Conservation (phyloP, 2,113 vertebrate genomes). For the Sisor rabdophorus region DNA sequence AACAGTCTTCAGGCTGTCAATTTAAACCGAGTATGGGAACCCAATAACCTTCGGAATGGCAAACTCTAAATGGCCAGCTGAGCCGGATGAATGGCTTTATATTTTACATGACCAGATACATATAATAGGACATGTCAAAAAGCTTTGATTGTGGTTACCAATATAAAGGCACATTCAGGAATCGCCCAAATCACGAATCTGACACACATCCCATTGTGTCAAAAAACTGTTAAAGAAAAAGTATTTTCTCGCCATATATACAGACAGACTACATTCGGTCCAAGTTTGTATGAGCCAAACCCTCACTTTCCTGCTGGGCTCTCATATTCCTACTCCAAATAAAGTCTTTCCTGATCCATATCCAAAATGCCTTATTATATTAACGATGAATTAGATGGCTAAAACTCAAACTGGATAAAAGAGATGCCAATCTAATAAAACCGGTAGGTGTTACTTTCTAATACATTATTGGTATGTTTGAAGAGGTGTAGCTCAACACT, state of each 20-base stretch:
- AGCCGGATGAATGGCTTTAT: neutral
- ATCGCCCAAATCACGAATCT: conserved; percentile 5
- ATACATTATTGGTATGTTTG: conserved; percentile 19
- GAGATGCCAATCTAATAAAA: conserved; percentile 17
- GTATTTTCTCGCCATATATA: conserved; percentile 47
- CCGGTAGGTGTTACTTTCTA: conserved; percentile 24
- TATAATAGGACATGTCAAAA: neutral
- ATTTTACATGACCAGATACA: neutral
- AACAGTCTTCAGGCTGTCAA: conserved; percentile 30
- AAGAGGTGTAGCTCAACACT: conserved; percentile 5
- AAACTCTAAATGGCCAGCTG: neutral
- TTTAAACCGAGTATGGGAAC: conserved; percentile 8
- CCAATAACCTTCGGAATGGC: conserved; percentile 20
- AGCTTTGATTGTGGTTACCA: neutral
- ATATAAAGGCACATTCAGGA: neutral
- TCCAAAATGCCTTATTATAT: conserved; percentile 48
- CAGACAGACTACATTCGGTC: conserved; percentile 47
- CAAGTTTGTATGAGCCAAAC: conserved; percentile 58
- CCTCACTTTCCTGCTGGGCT: conserved; percentile 42
- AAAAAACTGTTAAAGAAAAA: conserved; percentile 16
- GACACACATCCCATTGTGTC: neutral
- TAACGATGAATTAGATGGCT: conserved; percentile 45
- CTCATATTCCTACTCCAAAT: conserved; percentile 49
- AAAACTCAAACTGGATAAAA: conserved; percentile 41
- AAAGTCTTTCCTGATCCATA: conserved; percentile 55